Percentiles rank a stretch among this genome's conserved stretches.
Conservation (phyloP, 2,888 invertebrate genomes). For the Lithophane socia region DNA sequence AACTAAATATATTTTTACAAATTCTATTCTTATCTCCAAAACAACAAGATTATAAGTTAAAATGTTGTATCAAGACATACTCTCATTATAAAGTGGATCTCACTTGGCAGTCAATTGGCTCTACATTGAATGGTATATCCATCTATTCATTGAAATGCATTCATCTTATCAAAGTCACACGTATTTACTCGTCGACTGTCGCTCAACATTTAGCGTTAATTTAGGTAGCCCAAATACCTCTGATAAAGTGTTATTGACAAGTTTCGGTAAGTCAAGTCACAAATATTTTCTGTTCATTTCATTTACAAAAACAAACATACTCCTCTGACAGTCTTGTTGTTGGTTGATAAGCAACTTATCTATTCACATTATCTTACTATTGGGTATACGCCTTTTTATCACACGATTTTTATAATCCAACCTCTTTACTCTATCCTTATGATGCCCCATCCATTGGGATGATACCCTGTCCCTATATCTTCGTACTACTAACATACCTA, state of each 20-base stretch:
- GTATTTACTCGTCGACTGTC: slow-evolving; percentile 33
- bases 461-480: slow-evolving; percentile 1
- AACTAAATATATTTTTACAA: background rate
- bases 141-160: slow-evolving; percentile 23
- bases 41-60: background rate
- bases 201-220: slow-evolving; percentile 28
- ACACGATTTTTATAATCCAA: slow-evolving; percentile 8
- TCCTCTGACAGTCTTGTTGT: slow-evolving; percentile 19
- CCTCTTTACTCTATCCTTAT: too few relatives aligned
- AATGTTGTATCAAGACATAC: slow-evolving; percentile 10
- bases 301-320: slow-evolving; percentile 10
- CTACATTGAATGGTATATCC: slow-evolving; percentile 21
- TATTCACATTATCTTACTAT: slow-evolving; percentile 15
- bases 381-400: slow-evolving; percentile 25
- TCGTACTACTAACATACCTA: background rate
- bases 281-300: slow-evolving; percentile 12
- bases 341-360: slow-evolving; percentile 37
- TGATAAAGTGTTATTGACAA: slow-evolving; percentile 41
- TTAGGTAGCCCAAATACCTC: slow-evolving; percentile 46
- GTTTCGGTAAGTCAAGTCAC: slow-evolving; percentile 18
- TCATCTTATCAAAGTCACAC: slow-evolving; percentile 41
- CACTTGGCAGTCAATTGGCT: slow-evolving; percentile 25
- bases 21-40: background rate
- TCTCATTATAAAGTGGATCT: background rate
- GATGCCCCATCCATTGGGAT: background rate